Evolutionary conservation across 2,888 invertebrate species (phyloP).

Genomic region (Tinea trinotella): DNA sequence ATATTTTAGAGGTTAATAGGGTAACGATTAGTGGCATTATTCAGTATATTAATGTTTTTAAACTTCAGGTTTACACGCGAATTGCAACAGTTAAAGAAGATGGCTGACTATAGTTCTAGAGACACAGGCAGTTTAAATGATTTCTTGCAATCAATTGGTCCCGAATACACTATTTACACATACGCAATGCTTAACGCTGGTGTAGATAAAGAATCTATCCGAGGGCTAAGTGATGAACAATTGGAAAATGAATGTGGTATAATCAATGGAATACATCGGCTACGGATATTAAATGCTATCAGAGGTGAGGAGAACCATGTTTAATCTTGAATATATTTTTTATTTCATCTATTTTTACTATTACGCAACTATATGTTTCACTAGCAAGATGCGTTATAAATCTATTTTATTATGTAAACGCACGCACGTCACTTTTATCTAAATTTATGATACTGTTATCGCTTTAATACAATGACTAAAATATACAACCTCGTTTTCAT

Average conservation of each 20-base stretch:
- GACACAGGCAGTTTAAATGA: conserved; percentile 92
- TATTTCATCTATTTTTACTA: neutral
- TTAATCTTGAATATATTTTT: neutral
- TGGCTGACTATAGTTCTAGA: conserved; percentile 96
- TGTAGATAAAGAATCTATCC: conserved; percentile 90
- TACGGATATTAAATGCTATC: conserved; percentile 91
- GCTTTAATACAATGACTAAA: neutral
- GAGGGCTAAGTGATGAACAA: conserved; percentile 92
- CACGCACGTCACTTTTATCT: conserved; percentile 5
- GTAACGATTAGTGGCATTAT: neutral
- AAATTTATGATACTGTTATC: conserved; percentile 2
- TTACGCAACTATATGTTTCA: neutral
- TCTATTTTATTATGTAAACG: conserved; percentile 12
- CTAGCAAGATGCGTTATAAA: conserved; percentile 2
- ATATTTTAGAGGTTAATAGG: too few relatives aligned
- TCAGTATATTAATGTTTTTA: neutral
- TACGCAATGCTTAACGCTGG: conserved; percentile 97
- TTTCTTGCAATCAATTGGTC: conserved; percentile 86
- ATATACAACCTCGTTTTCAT: neutral
- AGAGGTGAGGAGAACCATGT: conserved; percentile 67
- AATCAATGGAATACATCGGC: conserved; percentile 93
- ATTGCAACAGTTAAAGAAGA: conserved; percentile 91
- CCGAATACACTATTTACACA: conserved; percentile 95
- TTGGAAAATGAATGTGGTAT: conserved; percentile 92
- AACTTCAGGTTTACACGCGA: conserved; percentile 87